Evolutionary conservation across 2,888 invertebrate species (phyloP).

Genomic region (Timandra comae): DNA sequence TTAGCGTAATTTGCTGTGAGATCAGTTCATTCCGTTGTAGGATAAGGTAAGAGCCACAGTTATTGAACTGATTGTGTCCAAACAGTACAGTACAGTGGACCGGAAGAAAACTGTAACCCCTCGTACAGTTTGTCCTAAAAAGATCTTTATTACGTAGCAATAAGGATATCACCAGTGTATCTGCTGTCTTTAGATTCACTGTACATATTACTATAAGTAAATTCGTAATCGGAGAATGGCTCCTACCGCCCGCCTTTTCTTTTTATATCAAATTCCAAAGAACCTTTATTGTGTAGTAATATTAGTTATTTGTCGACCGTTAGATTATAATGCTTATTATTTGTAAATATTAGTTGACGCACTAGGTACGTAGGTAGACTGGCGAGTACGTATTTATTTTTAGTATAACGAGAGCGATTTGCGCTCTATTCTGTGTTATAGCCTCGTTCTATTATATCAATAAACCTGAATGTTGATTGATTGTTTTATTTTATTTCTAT

Average conservation of each 20-base stretch:
- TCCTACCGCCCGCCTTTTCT: not conserved
- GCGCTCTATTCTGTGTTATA: slow-evolving; percentile 5
- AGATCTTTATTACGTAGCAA: too few species aligned
- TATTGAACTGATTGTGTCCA: too few species aligned
- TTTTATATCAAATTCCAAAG: slow-evolving; percentile 4
- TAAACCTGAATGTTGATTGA: slow-evolving; percentile 16
- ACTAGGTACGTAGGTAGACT: slow-evolving; percentile 5
- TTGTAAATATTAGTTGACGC: slow-evolving; percentile 6
- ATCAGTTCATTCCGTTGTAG: not conserved
- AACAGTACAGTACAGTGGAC: too few species aligned
- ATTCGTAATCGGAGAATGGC: too few species aligned
- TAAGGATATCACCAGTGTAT: too few species aligned
- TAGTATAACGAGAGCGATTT: slow-evolving; percentile 2
- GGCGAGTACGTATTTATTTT: slow-evolving; percentile 1
- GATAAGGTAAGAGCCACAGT: too few species aligned
- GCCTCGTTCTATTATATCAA: slow-evolving; percentile 15
- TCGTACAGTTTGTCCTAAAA: too few species aligned
- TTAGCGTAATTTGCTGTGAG: too few species aligned
- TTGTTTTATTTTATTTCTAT: slow-evolving; percentile 10
- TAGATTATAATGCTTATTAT: not conserved
- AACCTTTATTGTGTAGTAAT: slow-evolving; percentile 1
- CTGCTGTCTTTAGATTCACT: too few species aligned
- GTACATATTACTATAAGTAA: too few species aligned
- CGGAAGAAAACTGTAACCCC: too few species aligned
- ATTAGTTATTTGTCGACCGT: not conserved